Conservation (phyloP, 2,888 invertebrate species). For the Arrhopalites spinosus region DNA sequence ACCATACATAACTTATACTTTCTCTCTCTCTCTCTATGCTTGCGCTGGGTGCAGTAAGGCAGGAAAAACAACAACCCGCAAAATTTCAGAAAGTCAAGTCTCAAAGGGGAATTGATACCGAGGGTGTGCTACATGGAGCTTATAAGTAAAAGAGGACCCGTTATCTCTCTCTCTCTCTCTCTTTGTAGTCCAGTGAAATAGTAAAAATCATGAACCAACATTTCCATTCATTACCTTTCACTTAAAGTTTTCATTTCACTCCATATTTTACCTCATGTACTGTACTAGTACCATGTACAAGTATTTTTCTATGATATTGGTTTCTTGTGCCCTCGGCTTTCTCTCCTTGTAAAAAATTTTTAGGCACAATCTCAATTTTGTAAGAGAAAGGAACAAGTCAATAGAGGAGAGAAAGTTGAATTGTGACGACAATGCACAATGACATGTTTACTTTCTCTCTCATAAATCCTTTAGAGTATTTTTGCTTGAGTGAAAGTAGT, state of each 20-base stretch:
- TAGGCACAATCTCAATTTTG: no score
- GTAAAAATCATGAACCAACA: slow-evolving; percentile 26
- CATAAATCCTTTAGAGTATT: no score
- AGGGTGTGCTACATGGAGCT: not conserved
- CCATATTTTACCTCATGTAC: not conserved
- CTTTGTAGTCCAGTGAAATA: slow-evolving; percentile 17
- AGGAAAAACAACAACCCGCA: not conserved
- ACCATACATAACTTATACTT: not conserved
- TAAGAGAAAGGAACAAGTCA: not conserved
- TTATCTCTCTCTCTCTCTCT: not conserved
- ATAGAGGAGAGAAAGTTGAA: not conserved
- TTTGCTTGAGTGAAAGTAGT: no score
- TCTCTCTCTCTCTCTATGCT: not conserved
- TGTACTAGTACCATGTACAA: no score
- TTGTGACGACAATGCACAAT: not conserved
- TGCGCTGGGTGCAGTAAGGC: not conserved
- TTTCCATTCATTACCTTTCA: not conserved
- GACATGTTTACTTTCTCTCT: not conserved
- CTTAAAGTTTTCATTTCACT: not conserved
- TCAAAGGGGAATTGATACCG: not conserved
- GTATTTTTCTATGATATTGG: no score
- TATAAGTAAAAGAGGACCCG: no score
- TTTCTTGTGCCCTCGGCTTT: no score
- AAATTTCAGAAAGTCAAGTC: slow-evolving; percentile 6
- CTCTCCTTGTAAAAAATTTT: no score